Conservation (phyloP, 1,140 invertebrate genomes). For the Apis florea region DNA sequence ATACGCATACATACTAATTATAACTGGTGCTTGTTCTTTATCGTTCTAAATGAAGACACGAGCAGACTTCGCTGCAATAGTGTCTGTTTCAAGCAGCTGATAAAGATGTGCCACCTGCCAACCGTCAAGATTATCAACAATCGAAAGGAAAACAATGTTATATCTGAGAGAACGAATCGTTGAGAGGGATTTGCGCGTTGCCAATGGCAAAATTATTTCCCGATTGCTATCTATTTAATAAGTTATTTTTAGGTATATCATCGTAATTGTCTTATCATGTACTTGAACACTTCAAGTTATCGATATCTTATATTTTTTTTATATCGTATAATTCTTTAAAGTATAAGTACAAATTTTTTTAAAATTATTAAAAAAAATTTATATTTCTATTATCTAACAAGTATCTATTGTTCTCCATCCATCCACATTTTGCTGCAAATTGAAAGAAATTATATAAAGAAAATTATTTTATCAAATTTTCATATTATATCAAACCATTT, state of each 20-base stretch:
- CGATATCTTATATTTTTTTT: no score
- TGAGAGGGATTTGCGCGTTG: no score
- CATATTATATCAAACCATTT: no score
- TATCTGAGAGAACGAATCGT: background rate
- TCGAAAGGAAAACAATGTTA: background rate
- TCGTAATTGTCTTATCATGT: background rate
- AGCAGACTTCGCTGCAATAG: background rate
- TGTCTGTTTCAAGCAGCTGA: background rate
- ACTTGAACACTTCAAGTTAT: background rate
- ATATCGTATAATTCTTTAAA: background rate
- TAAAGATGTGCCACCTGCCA: conserved; percentile 22
- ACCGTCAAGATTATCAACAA: background rate
- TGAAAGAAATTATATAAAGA: no score
- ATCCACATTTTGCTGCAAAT: no score
- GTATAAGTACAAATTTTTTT: no score
- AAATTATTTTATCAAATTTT: no score
- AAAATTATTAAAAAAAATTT: no score
- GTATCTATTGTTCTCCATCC: no score
- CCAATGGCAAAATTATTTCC: background rate
- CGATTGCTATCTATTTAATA: background rate
- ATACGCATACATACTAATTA: background rate
- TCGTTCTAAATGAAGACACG: conserved; percentile 11
- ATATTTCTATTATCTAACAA: no score
- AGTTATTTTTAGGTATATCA: background rate
- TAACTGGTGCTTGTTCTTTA: conserved; percentile 11